Conservation (phyloP, 1,140 invertebrate genomes). For the Mactra quadrangularis region DNA sequence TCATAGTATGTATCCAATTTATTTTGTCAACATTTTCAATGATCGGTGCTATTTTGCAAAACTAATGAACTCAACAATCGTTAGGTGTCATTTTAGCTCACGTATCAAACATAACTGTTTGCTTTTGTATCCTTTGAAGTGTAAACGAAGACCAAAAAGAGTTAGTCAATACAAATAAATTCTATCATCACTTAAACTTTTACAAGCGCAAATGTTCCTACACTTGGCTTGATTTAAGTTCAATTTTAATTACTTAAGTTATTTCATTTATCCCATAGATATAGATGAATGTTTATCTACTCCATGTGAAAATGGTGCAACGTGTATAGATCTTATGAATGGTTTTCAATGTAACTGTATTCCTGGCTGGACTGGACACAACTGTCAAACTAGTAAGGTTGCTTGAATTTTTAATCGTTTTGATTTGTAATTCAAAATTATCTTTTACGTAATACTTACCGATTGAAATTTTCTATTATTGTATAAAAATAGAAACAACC, state of each 20-base stretch:
- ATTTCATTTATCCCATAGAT: too few species aligned
- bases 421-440: background rate
- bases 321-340: slow-evolving; percentile 11
- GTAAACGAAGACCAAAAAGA: too few species aligned
- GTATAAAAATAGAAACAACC: background rate
- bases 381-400: slow-evolving; percentile 1
- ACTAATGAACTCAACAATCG: too few species aligned
- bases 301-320: slow-evolving; percentile 1
- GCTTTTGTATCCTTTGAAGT: background rate
- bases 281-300: background rate
- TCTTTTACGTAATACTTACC: background rate
- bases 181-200: background rate
- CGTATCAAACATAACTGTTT: background rate
- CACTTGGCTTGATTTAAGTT: background rate
- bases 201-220: background rate
- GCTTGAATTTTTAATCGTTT: background rate
- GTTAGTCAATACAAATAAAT: too few species aligned
- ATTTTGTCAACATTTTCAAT: background rate
- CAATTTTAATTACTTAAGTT: background rate
- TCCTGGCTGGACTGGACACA: slow-evolving; percentile 5
- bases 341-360: background rate
- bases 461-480: background rate
- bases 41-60: too few species aligned
- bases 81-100: background rate
- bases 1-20: background rate